A percentile compares a stretch with the other conserved stretches of the same genome.
phyloP scores from a whole-genome alignment of 1,140 invertebrate genomes.

The Zaprionus capensis region DNA sequence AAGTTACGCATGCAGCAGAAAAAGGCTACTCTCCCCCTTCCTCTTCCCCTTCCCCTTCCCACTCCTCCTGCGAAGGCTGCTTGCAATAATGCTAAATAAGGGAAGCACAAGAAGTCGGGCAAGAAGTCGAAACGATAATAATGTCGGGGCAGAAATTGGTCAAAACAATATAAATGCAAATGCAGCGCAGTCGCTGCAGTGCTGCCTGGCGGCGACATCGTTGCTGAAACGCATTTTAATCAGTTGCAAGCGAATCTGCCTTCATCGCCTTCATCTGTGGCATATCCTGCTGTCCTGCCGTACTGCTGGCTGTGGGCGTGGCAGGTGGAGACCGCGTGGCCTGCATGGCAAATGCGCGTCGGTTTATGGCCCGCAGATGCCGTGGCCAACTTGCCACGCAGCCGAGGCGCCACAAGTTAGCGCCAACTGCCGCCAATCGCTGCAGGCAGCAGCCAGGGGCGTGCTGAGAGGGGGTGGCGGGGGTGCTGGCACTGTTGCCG shows the following conservation, averaged over 20 bases:
- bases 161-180: slow-evolving; percentile 84
- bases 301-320: slow-evolving; percentile 1
- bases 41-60: not conserved
- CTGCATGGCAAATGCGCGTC: slow-evolving; percentile 66
- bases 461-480: too few species aligned
- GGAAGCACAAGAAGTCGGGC: slow-evolving; percentile 17
- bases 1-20: too few species aligned
- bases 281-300: too few species aligned
- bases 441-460: not conserved
- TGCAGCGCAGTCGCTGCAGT: slow-evolving; percentile 48
- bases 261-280: not conserved
- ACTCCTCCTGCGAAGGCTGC: slow-evolving; percentile 5
- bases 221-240: slow-evolving; percentile 77
- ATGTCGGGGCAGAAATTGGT: slow-evolving; percentile 64
- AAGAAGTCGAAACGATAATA: slow-evolving; percentile 60
- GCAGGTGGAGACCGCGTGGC: slow-evolving; percentile 44
- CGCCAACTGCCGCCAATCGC: not conserved
- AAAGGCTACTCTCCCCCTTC: not conserved
- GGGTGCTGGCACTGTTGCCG: not conserved
- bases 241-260: slow-evolving; percentile 54
- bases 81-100: slow-evolving; percentile 52
- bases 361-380: slow-evolving; percentile 46
- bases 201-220: slow-evolving; percentile 14
- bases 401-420: slow-evolving; percentile 31
- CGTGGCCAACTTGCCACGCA: slow-evolving; percentile 40